Evolutionary conservation across 2,888 invertebrate species (phyloP), one percentile per base, ranked within the genome.

Genomic region (Tinea trinotella): DNA sequence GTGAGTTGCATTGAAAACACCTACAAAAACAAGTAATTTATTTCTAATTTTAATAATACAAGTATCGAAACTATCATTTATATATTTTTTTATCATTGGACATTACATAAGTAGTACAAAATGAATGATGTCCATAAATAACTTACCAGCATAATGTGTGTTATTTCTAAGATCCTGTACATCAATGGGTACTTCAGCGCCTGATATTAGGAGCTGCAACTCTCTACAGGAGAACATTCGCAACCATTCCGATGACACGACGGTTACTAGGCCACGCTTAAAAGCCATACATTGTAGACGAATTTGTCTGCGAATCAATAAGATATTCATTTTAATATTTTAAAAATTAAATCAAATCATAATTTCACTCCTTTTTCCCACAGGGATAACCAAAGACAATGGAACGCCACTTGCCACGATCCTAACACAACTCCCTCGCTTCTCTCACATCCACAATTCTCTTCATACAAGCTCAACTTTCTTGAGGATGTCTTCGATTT

Each of bases 151-250:
- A 70, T 99, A 99, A 65, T 92, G 92, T n/a, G 97, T 96, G 71
- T 98, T 90, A 36, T 88, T 84, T 67, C 90, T 91, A 57, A 99
- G 85, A 74, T 99, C 99, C 13, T 91, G 91, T 46, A 99, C 84
- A 76, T 99, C 97, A 34, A 99, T 95, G 52, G 98, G 96, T 60
- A 95, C 93, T 65, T 94, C 94, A 0, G 97, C 96, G 0, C 99
- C 99, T 0, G 98, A 98, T 58, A 99, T 95, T n/a, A 99, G 89
- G 55, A 96, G 93, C 76, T 99, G 98, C 56, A 99, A 86, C 77
- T 99, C 99, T 59, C 95, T 92, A 65, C 96, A 88, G 57, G 86
- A 86, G 83, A 99, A 99, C 91, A 99, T 93, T 56, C 94, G 91
- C 60, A 99, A 85, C 97, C 98, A 99, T 60, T 96, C 93, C 15